These are phyloP conservation scores for Alfaro cultratus DNA, from an alignment of 2,797 vertebrate genomes.

Conservation along the genomic window DNA sequence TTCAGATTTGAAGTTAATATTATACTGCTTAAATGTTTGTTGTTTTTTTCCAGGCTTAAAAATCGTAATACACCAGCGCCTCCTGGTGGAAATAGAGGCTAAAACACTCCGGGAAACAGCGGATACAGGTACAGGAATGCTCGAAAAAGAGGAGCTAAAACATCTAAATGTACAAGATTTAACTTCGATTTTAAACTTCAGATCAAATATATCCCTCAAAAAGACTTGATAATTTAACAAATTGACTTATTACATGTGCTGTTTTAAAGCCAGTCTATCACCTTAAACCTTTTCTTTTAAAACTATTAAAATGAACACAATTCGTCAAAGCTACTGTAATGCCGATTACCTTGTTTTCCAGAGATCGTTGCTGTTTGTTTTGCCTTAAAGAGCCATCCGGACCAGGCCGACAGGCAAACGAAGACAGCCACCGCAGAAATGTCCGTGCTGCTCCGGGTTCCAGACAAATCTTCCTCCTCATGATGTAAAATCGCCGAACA, in stretches of 20 bases:
- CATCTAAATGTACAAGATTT: neutral
- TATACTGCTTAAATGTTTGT: neutral
- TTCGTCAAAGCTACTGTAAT: neutral
- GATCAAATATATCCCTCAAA: neutral
- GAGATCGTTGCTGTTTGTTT: neutral
- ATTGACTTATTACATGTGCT: neutral
- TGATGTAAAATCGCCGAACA: accelerated
- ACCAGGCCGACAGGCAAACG: constrained; percentile 17
- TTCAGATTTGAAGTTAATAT: neutral
- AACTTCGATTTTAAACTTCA: neutral
- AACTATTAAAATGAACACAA: neutral
- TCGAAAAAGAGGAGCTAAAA: neutral
- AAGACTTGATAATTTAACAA: neutral
- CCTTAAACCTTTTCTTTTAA: neutral
- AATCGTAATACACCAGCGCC: constrained; percentile 8
- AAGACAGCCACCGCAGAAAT: neutral
- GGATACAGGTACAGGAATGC: neutral
- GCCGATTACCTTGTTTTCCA: constrained; percentile 35
- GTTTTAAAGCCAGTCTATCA: neutral
- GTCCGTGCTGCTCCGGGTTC: neutral
- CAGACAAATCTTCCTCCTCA: neutral
- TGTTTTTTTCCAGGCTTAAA: neutral
- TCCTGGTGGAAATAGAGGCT: constrained; percentile 32
- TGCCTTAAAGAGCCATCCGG: neutral
- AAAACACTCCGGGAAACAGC: neutral